Evolutionary conservation across 2,113 vertebrate species (phyloP).

Genomic region (Sigmodon hispidus): DNA sequence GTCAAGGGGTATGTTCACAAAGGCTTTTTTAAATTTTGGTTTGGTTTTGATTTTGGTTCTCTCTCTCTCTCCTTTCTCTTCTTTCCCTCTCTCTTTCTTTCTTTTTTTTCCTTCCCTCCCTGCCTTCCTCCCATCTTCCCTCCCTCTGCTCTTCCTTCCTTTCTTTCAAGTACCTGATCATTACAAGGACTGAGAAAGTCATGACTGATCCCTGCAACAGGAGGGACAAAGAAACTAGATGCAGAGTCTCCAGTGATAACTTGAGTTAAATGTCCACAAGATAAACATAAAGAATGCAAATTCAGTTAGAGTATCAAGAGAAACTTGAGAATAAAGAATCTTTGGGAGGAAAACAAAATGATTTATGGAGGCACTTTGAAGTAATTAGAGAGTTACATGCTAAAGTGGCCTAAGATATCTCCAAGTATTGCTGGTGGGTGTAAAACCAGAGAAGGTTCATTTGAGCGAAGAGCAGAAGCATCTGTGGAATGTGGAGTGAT

Average conservation of each 20-base stretch:
- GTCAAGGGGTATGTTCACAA: background rate
- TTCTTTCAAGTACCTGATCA: background rate
- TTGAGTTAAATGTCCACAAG: background rate
- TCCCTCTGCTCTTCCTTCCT: background rate
- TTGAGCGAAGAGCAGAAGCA: background rate
- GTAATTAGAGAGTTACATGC: background rate
- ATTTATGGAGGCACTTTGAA: background rate
- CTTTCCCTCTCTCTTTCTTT: too few species aligned
- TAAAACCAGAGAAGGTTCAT: background rate
- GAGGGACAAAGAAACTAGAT: background rate
- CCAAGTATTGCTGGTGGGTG: background rate
- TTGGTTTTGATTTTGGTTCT: background rate
- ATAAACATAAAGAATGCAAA: background rate
- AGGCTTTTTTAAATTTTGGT: background rate
- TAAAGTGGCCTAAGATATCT: background rate
- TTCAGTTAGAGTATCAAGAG: background rate
- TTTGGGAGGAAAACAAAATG: background rate
- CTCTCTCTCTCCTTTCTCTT: background rate
- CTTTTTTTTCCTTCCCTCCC: too few species aligned
- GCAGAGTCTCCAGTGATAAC: too few species aligned
- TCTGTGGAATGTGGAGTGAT: background rate
- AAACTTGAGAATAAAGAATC: background rate
- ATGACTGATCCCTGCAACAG: background rate
- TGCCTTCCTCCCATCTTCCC: background rate
- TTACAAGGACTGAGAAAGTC: background rate